Base-by-base conservation (phyloP, 2,113 vertebrate species). In the Brachionichthys hirsutus region DNA sequence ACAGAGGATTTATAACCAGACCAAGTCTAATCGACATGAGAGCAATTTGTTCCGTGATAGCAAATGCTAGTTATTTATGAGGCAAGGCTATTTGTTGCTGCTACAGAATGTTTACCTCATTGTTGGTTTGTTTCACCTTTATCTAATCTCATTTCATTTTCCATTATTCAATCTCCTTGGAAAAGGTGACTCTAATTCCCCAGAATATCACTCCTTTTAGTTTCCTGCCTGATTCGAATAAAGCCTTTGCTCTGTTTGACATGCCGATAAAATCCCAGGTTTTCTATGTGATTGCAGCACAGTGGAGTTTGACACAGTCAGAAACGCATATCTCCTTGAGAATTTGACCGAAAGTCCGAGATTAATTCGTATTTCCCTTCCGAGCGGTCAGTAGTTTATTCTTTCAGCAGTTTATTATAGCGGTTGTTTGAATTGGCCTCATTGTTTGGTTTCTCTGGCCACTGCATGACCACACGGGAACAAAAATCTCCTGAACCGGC, bases 391-490 rank as follows among this genome's bases (percentile, higher is more conserved):
- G 12, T 15, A 20, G 43, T 61, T 51, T 24, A 18, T 45, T 30
- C 43, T 43, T 22, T 36, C 12, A 24, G 17, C 43, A 57, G 61
- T 62, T 52, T 41, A 17, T 42, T 36, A 17, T 43, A 38, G 36
- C 2, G 2, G 54, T 45, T 58, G 46, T 63, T 74, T 74, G 50
- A 38, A 52, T 16, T 56, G 66, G 45, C 49, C 13, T 51, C 44
- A 20, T 42, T 58, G 54, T 55, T 59, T 69, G 38, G 66, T 55
- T 59, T 73, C 20, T 70, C 40, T 67, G 50, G 73, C 53, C 64
- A 63, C n/a, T 51, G 43, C 43, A 5, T 70, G 65, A 79, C 67
- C 53, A 68, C 62, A 62, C 22, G 24, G 12, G 24, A 62, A 62
- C 2, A 51, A 54, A 62, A 63, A 22, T 12, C 14, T 48, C 38